Base-by-base conservation (phyloP, 2,113 vertebrate species). In the Leuciscus idus region DNA sequence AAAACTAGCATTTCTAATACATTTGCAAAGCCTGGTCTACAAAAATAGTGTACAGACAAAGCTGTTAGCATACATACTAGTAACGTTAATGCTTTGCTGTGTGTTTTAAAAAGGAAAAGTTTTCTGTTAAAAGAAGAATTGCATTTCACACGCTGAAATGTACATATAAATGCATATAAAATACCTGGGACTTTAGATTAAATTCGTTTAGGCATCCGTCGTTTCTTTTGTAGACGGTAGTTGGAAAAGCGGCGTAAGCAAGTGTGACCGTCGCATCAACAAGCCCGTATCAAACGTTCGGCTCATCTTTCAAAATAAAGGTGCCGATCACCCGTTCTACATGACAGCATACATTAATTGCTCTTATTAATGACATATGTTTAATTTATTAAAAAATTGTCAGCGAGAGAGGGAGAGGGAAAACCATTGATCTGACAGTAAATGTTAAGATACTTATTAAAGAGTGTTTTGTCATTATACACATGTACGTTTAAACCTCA, bases 291-390 rank as follows among this genome's bases (percentile, higher is more conserved):
- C 3, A 6, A 30, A 4, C 1, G 57, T 12, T 64, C 36, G 2
- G 4, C 13, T 46, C 7, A 2, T 10, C 15, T 28, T 81, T 81
- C 79, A 81, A 81, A 81, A 66, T 66, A 81, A 81, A 64, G 59
- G 79, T 64, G 2, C 6, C 11, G 21, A 43, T 8, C 76, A 36
- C 59, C 36, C 17, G 43, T 48, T n/a, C 6, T 59, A 33, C 30
- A 39, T 4, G 19, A 30, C 26, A 21, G 17, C 26, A 13, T 6
- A 36, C 50, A 52, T 55, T 6, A 21, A 55, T 33, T 78, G 28
- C 10, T 33, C 28, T 23, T 36, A 78, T 30, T 77, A 36, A 57
- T 11, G 4, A 39, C 6, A 59, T 3, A 33, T 2, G 33, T 30
- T 1, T 1, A 10, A 77, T 30, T 33, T 30, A 19, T 72, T 13